Evolutionary conservation across 2,113 vertebrate genomes (phyloP).

Genomic region (Rhynchopsitta pachyrhyncha): DNA sequence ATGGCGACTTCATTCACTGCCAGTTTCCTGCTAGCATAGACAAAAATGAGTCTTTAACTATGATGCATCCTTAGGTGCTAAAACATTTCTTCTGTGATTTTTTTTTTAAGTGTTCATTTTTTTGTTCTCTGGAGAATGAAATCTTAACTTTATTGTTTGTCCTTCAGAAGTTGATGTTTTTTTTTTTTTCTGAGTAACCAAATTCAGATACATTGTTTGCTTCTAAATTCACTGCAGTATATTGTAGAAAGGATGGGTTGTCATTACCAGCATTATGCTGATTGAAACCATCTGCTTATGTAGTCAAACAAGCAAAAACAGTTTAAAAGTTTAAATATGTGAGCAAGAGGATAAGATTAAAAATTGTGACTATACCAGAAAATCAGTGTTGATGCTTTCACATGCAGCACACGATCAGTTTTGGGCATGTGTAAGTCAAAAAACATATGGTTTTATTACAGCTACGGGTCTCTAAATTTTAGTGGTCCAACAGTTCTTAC

Average conservation of each 20-base stretch:
- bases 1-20: background rate
- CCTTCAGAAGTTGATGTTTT: background rate
- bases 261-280: background rate
- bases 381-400: background rate
- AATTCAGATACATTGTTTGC: background rate
- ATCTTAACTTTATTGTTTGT: background rate
- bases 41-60: background rate
- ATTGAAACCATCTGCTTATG: background rate
- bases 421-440: background rate
- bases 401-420: background rate
- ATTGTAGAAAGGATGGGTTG: background rate
- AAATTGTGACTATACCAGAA: background rate
- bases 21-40: background rate
- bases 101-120: background rate
- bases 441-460: background rate
- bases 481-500: background rate
- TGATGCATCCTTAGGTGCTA: background rate
- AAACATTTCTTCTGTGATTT: background rate
- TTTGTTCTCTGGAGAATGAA: background rate
- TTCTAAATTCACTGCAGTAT: background rate
- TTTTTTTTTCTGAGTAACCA: background rate
- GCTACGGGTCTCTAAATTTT: background rate
- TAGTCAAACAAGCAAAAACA: background rate
- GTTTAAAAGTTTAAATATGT: background rate
- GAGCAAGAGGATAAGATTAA: background rate